Evolutionary conservation across 1,140 invertebrate genomes (phyloP).

Genomic region (Choristoneura fumiferana): DNA sequence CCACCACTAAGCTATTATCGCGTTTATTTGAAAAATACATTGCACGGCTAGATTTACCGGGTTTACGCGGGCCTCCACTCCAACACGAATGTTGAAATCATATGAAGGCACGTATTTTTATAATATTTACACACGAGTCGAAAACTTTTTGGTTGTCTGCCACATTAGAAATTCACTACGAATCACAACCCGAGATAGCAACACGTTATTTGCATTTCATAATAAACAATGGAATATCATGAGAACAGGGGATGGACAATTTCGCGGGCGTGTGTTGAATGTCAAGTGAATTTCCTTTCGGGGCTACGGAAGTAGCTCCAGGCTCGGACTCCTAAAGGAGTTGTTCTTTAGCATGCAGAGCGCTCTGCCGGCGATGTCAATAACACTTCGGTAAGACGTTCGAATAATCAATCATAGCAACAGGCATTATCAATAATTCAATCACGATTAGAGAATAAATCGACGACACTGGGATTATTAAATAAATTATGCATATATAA

Average conservation of each 20-base stretch:
- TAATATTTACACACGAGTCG: too few relatives aligned
- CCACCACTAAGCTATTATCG: too few relatives aligned
- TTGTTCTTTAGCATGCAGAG: slow-evolving; percentile 57
- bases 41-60: too few relatives aligned
- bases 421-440: too few relatives aligned
- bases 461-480: not conserved
- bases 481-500: too few relatives aligned
- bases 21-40: too few relatives aligned
- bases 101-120: too few relatives aligned
- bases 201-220: slow-evolving; percentile 34
- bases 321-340: slow-evolving; percentile 33
- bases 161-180: slow-evolving; percentile 11
- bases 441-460: not conserved
- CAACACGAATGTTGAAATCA: too few relatives aligned
- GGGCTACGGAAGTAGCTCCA: slow-evolving; percentile 60
- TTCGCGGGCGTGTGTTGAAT: slow-evolving; percentile 51
- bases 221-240: slow-evolving; percentile 33
- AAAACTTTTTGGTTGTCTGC: too few relatives aligned
- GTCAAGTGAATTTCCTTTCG: slow-evolving; percentile 66
- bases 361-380: slow-evolving; percentile 35
- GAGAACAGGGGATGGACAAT: slow-evolving; percentile 43
- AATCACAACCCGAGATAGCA: slow-evolving; percentile 17
- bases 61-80: too few relatives aligned
- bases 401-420: not conserved
- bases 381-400: slow-evolving; percentile 32